Evolutionary conservation across 1,140 invertebrate species (phyloP).

Genomic region (Sesamia nonagrioides): DNA sequence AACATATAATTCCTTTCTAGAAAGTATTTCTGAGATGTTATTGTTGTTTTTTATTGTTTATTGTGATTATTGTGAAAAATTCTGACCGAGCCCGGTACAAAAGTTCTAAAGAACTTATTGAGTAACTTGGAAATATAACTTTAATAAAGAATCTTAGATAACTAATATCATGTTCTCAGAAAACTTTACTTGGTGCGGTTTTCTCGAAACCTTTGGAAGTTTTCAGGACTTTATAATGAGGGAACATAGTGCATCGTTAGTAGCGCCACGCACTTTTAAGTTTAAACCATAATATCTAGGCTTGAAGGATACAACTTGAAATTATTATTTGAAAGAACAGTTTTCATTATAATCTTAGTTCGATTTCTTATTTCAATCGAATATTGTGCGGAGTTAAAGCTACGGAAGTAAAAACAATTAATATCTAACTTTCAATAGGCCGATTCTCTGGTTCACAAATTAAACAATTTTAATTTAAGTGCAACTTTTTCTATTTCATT

Average conservation of each 20-base stretch:
- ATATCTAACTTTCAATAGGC: too few relatives aligned
- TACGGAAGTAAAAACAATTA: too few relatives aligned
- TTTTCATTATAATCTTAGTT: background rate
- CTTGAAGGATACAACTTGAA: background rate
- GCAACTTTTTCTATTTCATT: too few relatives aligned
- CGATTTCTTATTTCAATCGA: background rate
- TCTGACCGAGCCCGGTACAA: too few relatives aligned
- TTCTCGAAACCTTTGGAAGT: constrained; percentile 2
- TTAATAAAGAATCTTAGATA: constrained; percentile 12
- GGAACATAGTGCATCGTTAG: constrained; percentile 9
- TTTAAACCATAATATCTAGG: background rate
- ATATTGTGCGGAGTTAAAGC: too few relatives aligned
- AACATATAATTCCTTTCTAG: too few relatives aligned
- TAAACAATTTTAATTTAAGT: too few relatives aligned
- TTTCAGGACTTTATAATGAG: constrained; percentile 8
- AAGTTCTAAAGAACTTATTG: too few relatives aligned
- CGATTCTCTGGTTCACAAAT: too few relatives aligned
- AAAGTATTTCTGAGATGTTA: too few relatives aligned
- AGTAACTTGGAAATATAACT: background rate
- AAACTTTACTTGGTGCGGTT: background rate
- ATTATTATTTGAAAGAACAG: background rate
- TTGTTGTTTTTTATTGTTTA: too few relatives aligned
- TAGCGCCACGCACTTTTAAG: constrained; percentile 1
- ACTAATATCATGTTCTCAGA: background rate
- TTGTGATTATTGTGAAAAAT: too few relatives aligned